Evolutionary conservation across 2,888 invertebrate species (phyloP).

Genomic region (Helobdella robusta): DNA sequence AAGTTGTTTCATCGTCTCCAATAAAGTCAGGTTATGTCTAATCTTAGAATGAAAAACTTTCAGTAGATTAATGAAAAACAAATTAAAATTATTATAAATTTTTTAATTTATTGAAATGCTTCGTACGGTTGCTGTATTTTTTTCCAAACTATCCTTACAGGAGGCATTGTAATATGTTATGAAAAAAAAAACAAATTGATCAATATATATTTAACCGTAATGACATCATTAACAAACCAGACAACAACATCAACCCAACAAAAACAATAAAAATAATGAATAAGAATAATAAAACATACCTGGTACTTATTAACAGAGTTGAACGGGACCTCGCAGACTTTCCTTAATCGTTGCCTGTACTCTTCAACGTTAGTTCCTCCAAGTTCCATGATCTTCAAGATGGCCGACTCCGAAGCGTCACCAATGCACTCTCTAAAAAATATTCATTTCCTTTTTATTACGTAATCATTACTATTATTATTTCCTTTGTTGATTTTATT

Average conservation of each 20-base stretch:
- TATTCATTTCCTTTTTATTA: neutral
- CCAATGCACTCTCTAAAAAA: conserved; percentile 10
- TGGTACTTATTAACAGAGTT: conserved; percentile 54
- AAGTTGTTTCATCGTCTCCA: no score
- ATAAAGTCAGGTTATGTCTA: neutral
- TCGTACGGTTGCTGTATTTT: no score
- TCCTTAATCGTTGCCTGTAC: neutral
- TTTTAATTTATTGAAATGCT: no score
- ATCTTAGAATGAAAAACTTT: no score
- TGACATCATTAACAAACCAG: neutral
- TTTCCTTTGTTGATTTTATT: neutral
- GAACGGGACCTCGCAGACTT: conserved; percentile 39
- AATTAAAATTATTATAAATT: no score
- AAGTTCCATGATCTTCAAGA: conserved; percentile 2
- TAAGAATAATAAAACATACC: conserved; percentile 38
- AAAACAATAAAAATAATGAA: no score
- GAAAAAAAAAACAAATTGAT: no score
- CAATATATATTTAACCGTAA: no score
- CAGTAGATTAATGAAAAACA: no score
- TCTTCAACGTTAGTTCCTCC: neutral
- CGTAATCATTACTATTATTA: neutral
- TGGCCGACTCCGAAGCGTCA: conserved; percentile 19
- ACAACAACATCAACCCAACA: no score
- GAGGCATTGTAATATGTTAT: no score
- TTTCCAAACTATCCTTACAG: no score